phyloP scores from a whole-genome alignment of 2,888 invertebrate genomes.

The Tryphoninae sp. region DNA sequence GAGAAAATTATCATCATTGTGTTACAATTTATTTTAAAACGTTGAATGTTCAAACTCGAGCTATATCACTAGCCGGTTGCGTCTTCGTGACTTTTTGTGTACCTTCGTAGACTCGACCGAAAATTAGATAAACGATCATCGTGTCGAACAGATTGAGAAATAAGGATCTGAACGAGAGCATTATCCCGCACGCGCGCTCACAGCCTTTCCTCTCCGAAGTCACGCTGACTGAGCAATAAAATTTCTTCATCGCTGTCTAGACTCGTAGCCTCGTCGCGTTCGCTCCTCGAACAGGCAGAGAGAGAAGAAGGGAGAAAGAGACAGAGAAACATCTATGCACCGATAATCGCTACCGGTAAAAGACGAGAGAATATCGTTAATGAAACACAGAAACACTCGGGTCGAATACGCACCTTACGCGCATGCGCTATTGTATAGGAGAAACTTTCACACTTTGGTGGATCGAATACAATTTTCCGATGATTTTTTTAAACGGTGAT shows the following conservation, averaged over 20 bases:
- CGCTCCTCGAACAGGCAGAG: no score
- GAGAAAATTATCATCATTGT: slow-evolving; percentile 2
- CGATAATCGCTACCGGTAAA: slow-evolving; percentile 43
- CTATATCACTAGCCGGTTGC: not conserved
- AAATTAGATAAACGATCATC: slow-evolving; percentile 40
- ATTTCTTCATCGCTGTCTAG: slow-evolving; percentile 51
- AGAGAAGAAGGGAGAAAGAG: no score
- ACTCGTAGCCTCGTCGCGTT: slow-evolving; percentile 29
- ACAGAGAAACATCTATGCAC: not conserved
- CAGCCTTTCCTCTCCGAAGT: slow-evolving; percentile 39
- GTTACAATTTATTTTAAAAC: not conserved
- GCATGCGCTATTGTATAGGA: slow-evolving; percentile 44
- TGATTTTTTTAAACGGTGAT: slow-evolving; percentile 44
- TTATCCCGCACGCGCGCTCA: slow-evolving; percentile 45
- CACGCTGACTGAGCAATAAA: slow-evolving; percentile 61
- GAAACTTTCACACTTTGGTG: slow-evolving; percentile 47
- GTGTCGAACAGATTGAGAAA: slow-evolving; percentile 55
- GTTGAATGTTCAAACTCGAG: not conserved
- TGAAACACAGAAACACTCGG: slow-evolving; percentile 58
- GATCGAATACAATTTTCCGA: slow-evolving; percentile 51
- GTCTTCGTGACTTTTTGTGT: slow-evolving; percentile 10
- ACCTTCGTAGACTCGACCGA: not conserved
- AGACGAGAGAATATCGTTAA: slow-evolving; percentile 51
- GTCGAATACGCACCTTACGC: slow-evolving; percentile 58
- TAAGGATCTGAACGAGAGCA: slow-evolving; percentile 50